Conservation (phyloP, 2,888 invertebrate genomes). For the Pseudococcus longispinus region DNA sequence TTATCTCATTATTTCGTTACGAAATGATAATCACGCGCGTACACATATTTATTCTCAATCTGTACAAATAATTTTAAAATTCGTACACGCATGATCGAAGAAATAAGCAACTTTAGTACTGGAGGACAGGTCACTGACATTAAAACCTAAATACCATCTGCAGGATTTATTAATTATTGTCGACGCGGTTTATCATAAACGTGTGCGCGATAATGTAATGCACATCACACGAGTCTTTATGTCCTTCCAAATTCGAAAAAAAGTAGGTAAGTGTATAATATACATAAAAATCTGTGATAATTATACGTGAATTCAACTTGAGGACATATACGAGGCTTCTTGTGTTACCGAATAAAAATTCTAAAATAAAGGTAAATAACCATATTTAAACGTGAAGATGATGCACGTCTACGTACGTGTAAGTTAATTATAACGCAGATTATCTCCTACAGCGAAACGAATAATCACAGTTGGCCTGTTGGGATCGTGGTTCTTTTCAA, state of each 20-base stretch:
- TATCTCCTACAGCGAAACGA: constrained; percentile 15
- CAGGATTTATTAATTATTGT: constrained; percentile 14
- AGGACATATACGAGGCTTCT: background rate
- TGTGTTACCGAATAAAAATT: background rate
- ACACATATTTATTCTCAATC: constrained; percentile 14
- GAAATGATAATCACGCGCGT: constrained; percentile 13
- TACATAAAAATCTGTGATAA: background rate
- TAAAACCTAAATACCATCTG: constrained; percentile 39
- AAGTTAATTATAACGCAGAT: background rate
- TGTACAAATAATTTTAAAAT: constrained; percentile 25
- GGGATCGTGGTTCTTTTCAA: background rate
- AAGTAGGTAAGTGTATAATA: background rate
- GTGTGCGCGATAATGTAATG: constrained; percentile 8
- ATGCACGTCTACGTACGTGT: background rate
- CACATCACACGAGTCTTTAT: background rate
- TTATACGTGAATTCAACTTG: background rate
- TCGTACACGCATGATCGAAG: constrained; percentile 38
- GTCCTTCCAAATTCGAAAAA: constrained; percentile 26
- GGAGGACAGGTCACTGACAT: constrained; percentile 38
- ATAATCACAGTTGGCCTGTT: constrained; percentile 21
- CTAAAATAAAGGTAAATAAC: background rate
- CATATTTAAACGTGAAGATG: background rate
- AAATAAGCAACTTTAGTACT: constrained; percentile 9
- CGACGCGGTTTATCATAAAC: constrained; percentile 18
- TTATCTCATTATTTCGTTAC: constrained; percentile 20